These are phyloP conservation scores for Serranus cabrilla DNA, from an alignment of 2,797 vertebrate genomes.

Conservation along the genomic window DNA sequence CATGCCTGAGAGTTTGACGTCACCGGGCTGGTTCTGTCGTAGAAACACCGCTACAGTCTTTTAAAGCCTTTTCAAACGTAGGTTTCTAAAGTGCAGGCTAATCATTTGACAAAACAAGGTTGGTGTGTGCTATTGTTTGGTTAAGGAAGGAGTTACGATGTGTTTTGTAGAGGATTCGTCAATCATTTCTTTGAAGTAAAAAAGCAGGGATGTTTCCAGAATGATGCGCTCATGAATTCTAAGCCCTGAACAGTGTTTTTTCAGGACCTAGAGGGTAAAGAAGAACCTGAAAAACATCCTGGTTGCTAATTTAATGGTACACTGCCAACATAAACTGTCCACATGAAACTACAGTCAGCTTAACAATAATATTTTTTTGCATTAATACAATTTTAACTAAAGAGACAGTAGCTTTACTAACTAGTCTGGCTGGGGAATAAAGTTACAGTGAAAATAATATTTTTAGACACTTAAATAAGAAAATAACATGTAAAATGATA, in stretches of 20 bases:
- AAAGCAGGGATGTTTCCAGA: slow-evolving; percentile 1
- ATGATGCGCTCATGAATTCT: not conserved
- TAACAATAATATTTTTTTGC: not conserved
- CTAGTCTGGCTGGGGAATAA: not conserved
- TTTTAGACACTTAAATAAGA: not conserved
- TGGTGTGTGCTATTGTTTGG: slow-evolving; percentile 18
- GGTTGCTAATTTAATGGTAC: not conserved
- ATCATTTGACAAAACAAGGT: slow-evolving; percentile 22
- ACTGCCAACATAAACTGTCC: not conserved
- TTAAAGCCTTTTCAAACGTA: slow-evolving; percentile 35
- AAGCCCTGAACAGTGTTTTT: not conserved
- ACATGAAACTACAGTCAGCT: not conserved
- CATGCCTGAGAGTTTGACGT: slow-evolving; percentile 64
- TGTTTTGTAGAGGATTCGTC: not conserved
- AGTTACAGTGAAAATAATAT: not conserved
- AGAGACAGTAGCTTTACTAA: not conserved
- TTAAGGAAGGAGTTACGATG: slow-evolving; percentile 5
- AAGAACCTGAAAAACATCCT: not conserved
- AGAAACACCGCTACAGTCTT: slow-evolving; percentile 16
- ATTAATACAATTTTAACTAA: not conserved
- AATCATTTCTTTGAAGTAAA: not conserved
- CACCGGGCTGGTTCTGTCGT: slow-evolving; percentile 35
- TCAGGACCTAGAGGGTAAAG: not conserved
- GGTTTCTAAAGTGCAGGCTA: slow-evolving; percentile 38
- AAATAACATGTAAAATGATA: not conserved